Percentiles rank a stretch among this genome's conserved stretches.
phyloP scores from a whole-genome alignment of 2,797 vertebrate species.

The Thunnus albacares region DNA sequence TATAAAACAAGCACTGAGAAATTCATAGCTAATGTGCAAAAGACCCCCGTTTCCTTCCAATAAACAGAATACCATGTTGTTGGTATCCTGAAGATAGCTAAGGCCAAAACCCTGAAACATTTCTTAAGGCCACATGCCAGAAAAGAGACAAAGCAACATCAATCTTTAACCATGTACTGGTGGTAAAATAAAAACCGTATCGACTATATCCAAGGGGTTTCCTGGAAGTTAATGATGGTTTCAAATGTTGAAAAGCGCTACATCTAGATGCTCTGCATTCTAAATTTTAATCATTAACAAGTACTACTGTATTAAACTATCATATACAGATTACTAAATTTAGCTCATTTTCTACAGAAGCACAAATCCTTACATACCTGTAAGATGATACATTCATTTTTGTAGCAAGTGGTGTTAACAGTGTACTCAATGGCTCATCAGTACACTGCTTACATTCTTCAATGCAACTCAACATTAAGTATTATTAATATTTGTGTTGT shows the following conservation, averaged over 20 bases:
- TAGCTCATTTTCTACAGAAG: conserved; percentile 1
- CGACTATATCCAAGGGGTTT: not conserved
- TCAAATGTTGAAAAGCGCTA: conserved; percentile 5
- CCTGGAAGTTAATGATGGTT: conserved; percentile 20
- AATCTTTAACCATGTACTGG: not conserved
- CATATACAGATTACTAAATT: conserved; percentile 12
- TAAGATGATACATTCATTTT: conserved; percentile 78
- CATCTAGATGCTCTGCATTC: conserved; percentile 13
- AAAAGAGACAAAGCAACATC: conserved; percentile 9
- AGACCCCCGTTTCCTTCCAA: conserved; percentile 41
- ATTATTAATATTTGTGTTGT: conserved; percentile 12
- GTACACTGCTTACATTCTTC: conserved; percentile 74
- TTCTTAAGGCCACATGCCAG: not conserved
- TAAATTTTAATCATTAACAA: conserved; percentile 22
- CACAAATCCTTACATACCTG: conserved; percentile 26
- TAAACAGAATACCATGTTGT: conserved; percentile 21
- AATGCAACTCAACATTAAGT: conserved; percentile 27
- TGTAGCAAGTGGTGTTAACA: conserved; percentile 57
- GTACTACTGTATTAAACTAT: conserved; percentile 13
- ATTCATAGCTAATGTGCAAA: conserved; percentile 65
- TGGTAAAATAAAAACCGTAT: not conserved
- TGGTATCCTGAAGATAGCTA: conserved; percentile 21
- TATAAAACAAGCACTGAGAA: conserved; percentile 23
- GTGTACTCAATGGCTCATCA: conserved; percentile 59
- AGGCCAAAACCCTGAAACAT: conserved; percentile 23